These are phyloP conservation scores for Todiramphus saurophagus DNA, from an alignment of 2,113 vertebrate genomes.

Conservation along the genomic window DNA sequence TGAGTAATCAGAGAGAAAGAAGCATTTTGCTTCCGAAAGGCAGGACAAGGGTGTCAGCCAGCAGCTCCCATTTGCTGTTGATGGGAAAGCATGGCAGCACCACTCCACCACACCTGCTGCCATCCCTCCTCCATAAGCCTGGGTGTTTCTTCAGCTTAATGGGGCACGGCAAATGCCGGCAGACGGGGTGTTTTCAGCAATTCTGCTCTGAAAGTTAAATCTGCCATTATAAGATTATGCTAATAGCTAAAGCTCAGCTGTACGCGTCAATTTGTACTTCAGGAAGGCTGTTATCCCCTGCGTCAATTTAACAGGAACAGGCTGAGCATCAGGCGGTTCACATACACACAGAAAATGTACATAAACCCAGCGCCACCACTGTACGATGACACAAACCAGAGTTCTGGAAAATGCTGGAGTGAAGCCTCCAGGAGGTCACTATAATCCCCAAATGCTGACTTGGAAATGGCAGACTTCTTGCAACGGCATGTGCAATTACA, in stretches of 20 bases:
- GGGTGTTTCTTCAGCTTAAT: not conserved
- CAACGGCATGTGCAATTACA: not conserved
- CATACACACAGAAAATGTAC: not conserved
- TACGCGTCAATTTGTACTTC: not conserved
- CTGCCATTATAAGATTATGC: constrained; percentile 13
- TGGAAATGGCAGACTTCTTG: not conserved
- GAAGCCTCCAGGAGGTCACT: not conserved
- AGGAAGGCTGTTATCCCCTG: not conserved
- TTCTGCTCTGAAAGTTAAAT: constrained; percentile 18
- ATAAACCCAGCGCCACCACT: not conserved
- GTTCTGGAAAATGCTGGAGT: not conserved
- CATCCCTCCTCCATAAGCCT: rapidly evolving
- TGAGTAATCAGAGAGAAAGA: not conserved
- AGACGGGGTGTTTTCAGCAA: not conserved
- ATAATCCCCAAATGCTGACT: not conserved
- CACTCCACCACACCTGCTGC: not conserved
- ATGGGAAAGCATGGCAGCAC: not conserved
- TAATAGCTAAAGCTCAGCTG: constrained; percentile 33
- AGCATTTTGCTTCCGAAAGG: not conserved
- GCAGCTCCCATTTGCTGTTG: not conserved
- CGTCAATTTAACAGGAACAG: not conserved
- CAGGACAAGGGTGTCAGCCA: not conserved
- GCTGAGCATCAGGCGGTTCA: not conserved
- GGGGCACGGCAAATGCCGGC: not conserved
- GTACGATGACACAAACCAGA: not conserved